Percentiles rank a stretch among this genome's conserved stretches.
phyloP scores from a whole-genome alignment of 2,888 invertebrate species.

The Drosophila mimica region DNA sequence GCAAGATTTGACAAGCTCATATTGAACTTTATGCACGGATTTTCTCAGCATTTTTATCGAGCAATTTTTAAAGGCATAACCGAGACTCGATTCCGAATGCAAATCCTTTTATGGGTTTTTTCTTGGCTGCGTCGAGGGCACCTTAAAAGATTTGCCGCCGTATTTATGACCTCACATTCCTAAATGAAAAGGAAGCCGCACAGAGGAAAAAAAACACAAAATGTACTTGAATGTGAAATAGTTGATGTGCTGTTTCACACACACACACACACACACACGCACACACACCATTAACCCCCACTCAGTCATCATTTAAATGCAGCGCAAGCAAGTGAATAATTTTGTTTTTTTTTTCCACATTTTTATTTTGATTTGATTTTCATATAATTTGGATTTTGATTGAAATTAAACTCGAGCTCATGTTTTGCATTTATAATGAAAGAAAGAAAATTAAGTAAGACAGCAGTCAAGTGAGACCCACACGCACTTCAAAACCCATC shows the following conservation, averaged over 20 bases:
- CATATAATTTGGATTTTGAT: slow-evolving; percentile 78
- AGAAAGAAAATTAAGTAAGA: slow-evolving; percentile 12
- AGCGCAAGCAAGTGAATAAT: slow-evolving; percentile 47
- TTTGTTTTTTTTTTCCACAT: slow-evolving; percentile 34
- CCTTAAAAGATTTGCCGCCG: slow-evolving; percentile 48
- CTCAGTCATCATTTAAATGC: slow-evolving; percentile 50
- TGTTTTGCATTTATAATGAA: slow-evolving; percentile 69
- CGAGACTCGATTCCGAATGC: slow-evolving; percentile 55
- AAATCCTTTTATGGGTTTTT: slow-evolving; percentile 56
- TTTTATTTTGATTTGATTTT: slow-evolving; percentile 75
- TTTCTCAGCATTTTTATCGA: slow-evolving; percentile 59
- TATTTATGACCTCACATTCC: slow-evolving; percentile 41
- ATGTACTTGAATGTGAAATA: slow-evolving; percentile 62
- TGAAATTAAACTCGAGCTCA: slow-evolving; percentile 69
- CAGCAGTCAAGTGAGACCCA: slow-evolving; percentile 5
- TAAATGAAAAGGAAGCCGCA: slow-evolving; percentile 36
- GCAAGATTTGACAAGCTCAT: slow-evolving; percentile 51
- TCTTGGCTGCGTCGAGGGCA: slow-evolving; percentile 8
- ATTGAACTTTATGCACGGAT: slow-evolving; percentile 70
- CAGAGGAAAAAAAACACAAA: background rate
- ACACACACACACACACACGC: slow-evolving; percentile 54
- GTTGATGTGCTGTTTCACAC: slow-evolving; percentile 71
- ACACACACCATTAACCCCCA: background rate
- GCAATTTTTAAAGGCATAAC: slow-evolving; percentile 55
- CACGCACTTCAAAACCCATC: slow-evolving; percentile 14